phyloP scores from a whole-genome alignment of 2,888 invertebrate species.

The Onchidella celtica region DNA sequence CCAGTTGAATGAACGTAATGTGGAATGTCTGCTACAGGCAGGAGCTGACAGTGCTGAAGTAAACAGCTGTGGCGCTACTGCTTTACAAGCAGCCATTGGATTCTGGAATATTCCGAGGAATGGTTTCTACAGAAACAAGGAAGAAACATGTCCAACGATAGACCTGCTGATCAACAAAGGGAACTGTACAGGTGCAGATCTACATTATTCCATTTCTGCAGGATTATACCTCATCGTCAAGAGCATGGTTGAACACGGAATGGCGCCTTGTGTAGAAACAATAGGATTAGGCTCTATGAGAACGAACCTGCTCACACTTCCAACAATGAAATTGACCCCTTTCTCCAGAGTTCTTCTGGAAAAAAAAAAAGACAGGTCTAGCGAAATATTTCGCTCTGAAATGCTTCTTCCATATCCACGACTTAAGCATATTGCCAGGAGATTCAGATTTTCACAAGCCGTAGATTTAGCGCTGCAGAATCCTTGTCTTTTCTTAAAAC shows the following conservation, averaged over 20 bases:
- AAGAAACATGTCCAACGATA: background rate
- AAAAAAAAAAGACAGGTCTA: background rate
- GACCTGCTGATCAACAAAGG: background rate
- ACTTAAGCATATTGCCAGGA: background rate
- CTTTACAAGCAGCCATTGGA: background rate
- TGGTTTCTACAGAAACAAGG: too few species aligned
- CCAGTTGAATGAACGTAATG: background rate
- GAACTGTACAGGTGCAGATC: background rate
- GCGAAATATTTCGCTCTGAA: background rate
- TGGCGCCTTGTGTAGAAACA: background rate
- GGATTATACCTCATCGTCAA: background rate
- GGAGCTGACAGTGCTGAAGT: background rate
- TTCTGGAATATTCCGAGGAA: too few species aligned
- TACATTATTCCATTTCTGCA: background rate
- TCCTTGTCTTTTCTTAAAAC: background rate
- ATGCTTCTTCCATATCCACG: background rate
- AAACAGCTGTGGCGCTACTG: background rate
- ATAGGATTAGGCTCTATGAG: too few species aligned
- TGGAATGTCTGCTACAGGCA: background rate
- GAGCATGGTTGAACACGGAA: background rate
- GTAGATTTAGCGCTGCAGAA: background rate
- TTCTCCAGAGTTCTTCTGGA: background rate
- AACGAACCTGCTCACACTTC: too few species aligned
- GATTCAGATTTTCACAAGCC: background rate
- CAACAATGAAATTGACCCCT: too few species aligned